A percentile compares a stretch with the other conserved stretches of the same genome.
phyloP scores from a whole-genome alignment of 2,113 vertebrate genomes.

The Ammospiza caudacuta region DNA sequence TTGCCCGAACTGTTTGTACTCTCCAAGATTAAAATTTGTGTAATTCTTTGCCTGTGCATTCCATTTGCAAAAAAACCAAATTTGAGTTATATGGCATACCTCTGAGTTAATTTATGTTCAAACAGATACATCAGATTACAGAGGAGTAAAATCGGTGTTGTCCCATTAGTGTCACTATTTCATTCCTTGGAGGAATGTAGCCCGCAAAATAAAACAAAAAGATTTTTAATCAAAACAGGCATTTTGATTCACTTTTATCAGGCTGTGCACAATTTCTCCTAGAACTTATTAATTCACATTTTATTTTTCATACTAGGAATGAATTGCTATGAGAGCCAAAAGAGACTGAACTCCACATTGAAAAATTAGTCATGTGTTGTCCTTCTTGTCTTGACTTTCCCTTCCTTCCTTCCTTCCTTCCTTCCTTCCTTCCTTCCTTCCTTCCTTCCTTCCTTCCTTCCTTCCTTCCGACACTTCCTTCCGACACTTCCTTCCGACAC shows the following conservation, averaged over 20 bases:
- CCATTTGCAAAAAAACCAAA: not conserved
- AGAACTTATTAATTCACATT: not conserved
- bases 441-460: no score
- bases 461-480: no score
- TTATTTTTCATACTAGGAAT: not conserved
- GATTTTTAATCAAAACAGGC: not conserved
- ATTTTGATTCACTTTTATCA: not conserved
- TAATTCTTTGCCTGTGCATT: not conserved
- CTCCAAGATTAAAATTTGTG: not conserved
- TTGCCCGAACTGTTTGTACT: not conserved
- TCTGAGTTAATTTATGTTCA: not conserved
- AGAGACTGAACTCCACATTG: not conserved
- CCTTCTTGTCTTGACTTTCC: no score
- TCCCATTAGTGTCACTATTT: not conserved
- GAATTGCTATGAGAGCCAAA: not conserved
- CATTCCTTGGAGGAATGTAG: not conserved
- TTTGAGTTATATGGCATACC: not conserved
- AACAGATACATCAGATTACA: not conserved
- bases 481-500: no score
- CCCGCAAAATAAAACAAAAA: not conserved
- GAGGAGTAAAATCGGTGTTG: not conserved
- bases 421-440: no score
- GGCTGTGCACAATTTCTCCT: not conserved
- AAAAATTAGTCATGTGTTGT: fast-evolving
- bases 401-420: no score